Base-by-base conservation (phyloP, 2,797 vertebrate species). In the Onychomys arenicola region DNA sequence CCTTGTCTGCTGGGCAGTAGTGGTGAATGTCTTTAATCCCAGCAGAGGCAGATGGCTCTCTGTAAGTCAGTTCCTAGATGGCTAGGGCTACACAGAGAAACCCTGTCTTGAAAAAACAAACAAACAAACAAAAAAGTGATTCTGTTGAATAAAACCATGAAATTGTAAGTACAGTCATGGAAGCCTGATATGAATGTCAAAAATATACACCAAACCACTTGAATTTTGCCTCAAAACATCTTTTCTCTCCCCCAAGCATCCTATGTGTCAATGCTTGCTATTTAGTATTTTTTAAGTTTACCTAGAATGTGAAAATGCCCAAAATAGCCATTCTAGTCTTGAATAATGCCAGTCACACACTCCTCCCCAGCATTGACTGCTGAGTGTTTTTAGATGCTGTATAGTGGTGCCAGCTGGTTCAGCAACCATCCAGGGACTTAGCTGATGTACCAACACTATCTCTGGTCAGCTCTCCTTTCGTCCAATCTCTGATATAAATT, bases 271-370 rank as follows among this genome's bases (percentile, higher is more conserved):
- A 0, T 78, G 87, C 52, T 84, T 95, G 57, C 46, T 71, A 27
- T 29, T 84, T 59, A 49, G 12, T 90, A 13, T 73, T 93, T 93
- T 89, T 85, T 92, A 96, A 93, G 19, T 25, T 69, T 63, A 80
- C 57, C 49, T n/a, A 69, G 14, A 89, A 82, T 40, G 73, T 34
- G 29, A 49, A 40, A 65, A 65, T 34, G 37, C 61, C 40, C 10
- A 81, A 71, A 59, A 67, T 29, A 25, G 2, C 6, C 57, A 89
- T 91, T 91, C 29, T 52, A 93, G 59, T 71, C 37, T 61, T 91
- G 49, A 14, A 12, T 91, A 52, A 89, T 73, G 37, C 69, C 93
- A 81, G 21, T 84, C 87, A 43, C 65, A 75, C 34, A 69, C 40
- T 90, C 40, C 12, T 90, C 37, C 80, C 76, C 88, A 67, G 32